phyloP scores from a whole-genome alignment of 2,113 vertebrate species.

The Callocephalon fimbriatum region DNA sequence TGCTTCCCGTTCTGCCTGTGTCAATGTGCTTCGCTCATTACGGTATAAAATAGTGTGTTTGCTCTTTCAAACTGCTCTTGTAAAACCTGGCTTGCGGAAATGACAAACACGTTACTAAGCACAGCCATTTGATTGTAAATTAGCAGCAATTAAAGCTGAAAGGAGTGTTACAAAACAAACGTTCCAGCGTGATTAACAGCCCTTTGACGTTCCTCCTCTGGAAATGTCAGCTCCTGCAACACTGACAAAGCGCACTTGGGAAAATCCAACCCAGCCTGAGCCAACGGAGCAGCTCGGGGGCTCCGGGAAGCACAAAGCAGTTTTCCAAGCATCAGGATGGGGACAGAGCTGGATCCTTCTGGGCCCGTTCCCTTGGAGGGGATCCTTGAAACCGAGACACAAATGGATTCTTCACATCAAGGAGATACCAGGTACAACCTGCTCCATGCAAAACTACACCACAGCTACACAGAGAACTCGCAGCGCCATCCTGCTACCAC shows the following conservation, averaged over 20 bases:
- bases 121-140: conserved; percentile 42
- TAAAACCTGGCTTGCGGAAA: conserved; percentile 1
- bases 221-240: background rate
- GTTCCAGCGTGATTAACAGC: background rate
- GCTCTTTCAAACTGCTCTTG: background rate
- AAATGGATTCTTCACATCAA: accelerated
- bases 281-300: background rate
- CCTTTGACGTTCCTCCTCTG: background rate
- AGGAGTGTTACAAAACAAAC: conserved; percentile 61
- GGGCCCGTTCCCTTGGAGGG: accelerated
- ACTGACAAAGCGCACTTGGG: background rate
- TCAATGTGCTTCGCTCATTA: background rate
- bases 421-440: accelerated
- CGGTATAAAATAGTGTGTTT: background rate
- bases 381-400: accelerated
- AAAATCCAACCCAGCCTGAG: accelerated
- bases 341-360: background rate
- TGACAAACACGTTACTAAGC: conserved; percentile 17
- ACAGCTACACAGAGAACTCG: accelerated
- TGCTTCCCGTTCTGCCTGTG: background rate
- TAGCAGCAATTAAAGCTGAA: conserved; percentile 59
- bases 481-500: accelerated
- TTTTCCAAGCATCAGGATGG: accelerated
- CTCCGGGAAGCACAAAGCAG: accelerated
- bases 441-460: accelerated